Evolutionary conservation across 2,113 vertebrate species (phyloP), one percentile per base, ranked within the genome.

Genomic region (Jaculus jaculus): DNA sequence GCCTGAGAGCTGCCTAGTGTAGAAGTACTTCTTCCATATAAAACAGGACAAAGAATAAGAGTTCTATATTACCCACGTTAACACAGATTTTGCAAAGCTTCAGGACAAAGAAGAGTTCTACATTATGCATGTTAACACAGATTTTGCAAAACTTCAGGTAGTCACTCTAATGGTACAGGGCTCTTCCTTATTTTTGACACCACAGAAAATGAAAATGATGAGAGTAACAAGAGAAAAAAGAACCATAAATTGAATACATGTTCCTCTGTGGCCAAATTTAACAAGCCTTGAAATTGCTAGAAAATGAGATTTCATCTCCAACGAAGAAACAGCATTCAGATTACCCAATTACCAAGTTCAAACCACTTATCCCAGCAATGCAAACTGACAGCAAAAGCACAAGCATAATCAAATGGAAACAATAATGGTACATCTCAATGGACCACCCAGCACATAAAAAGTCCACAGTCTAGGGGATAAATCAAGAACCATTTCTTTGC

Each of bases 401-500:
- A 93, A 63, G 92, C 66, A 96, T 94, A 96, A 97, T 97, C 98
- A 97, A 95, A 97, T 74, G 95, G 89, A 97, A 97, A 96, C 94
- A 98, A 97, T 96, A 96, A 97, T 84, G 95, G 94, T 77, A 69
- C 0, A 0, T 97, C 95, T 95, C 95, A 47, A 92, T 93, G 89
- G 95, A 95, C 90, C 72, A 73, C 86, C 93, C n/a, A 95, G 80
- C 94, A 84, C 66, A 42, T 94, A 54, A 90, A 97, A 97, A 97
- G 93, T 91, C 91, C 97, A 69, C 1, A 68, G 97, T 97, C 97
- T 96, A 97, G 96, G 96, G 96, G 96, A 94, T 91, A 86, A 96
- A 97, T 98, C 98, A 96, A 96, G 94, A 98, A 95, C 95, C 94
- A 98, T 97, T 97, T 97, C 97, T 96, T 93, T 87, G 80, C 91